Evolutionary conservation across 2,113 vertebrate species (phyloP).

Genomic region (Coptodon bakossiorum): DNA sequence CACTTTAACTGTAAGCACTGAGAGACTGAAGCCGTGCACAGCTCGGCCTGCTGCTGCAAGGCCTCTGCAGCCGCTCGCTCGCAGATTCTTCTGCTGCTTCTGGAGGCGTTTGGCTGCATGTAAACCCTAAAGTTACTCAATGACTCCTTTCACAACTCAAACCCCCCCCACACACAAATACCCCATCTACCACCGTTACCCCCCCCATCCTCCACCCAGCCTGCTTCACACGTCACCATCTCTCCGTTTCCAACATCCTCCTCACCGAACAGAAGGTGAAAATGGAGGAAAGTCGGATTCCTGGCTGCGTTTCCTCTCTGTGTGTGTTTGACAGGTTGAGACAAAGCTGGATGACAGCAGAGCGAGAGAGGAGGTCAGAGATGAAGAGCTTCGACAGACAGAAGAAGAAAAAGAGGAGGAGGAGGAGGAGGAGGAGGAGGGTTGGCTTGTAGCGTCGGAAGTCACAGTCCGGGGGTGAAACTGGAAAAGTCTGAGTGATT

Average conservation of each 20-base stretch:
- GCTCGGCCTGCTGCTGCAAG: neutral
- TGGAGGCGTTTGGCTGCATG: constrained; percentile 26
- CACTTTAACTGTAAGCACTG: neutral
- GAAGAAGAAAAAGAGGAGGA: neutral
- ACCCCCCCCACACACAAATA: neutral
- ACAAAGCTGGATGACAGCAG: constrained; percentile 8
- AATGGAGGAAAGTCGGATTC: rapidly evolving
- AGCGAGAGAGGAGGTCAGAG: neutral
- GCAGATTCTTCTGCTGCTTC: constrained; percentile 16
- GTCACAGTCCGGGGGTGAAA: neutral
- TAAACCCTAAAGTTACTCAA: constrained; percentile 18
- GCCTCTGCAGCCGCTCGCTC: neutral
- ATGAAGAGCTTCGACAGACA: neutral
- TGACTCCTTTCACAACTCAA: constrained; percentile 23
- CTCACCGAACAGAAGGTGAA: neutral
- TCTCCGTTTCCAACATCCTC: neutral
- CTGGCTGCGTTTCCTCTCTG: neutral
- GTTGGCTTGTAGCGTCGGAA: neutral
- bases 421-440: rapidly evolving
- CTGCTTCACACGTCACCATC: neutral
- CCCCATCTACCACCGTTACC: neutral
- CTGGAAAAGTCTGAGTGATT: neutral
- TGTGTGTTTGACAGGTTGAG: constrained; percentile 11
- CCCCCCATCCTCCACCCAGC: neutral
- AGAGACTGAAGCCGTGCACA: neutral